Evolutionary conservation across 2,888 invertebrate species (phyloP).

Genomic region (Urechis unicinctus): DNA sequence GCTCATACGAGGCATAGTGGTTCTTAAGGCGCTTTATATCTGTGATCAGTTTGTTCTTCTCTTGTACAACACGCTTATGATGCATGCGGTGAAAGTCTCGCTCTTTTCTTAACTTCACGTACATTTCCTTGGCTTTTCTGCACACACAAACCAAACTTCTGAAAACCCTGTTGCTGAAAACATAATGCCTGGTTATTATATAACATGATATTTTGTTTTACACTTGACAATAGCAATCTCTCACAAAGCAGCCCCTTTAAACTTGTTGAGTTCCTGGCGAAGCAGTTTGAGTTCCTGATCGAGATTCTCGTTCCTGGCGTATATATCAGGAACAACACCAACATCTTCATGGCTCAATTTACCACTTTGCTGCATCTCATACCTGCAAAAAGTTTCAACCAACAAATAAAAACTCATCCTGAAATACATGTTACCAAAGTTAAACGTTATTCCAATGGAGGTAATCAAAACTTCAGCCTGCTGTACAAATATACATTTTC

Average conservation of each 20-base stretch:
- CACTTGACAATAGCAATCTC: too few species aligned
- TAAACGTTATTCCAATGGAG: too few species aligned
- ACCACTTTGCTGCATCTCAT: constrained; percentile 47
- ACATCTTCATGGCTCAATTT: constrained; percentile 38
- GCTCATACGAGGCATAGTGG: constrained; percentile 48
- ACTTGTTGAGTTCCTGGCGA: constrained; percentile 41
- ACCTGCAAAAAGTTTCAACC: constrained; percentile 28
- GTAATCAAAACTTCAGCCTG: too few species aligned
- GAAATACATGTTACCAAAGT: too few species aligned
- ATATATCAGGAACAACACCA: constrained; percentile 46
- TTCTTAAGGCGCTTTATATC: constrained; percentile 48
- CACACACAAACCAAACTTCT: background rate
- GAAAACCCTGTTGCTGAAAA: too few species aligned
- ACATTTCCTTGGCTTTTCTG: constrained; percentile 49
- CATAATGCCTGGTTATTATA: too few species aligned
- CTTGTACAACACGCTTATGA: constrained; percentile 50
- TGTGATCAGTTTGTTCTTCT: constrained; percentile 48
- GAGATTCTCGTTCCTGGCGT: constrained; percentile 41
- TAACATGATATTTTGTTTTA: too few species aligned
- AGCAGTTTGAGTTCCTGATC: constrained; percentile 44
- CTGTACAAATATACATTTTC: too few species aligned
- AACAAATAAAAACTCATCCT: too few species aligned
- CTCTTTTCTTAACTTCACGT: constrained; percentile 49
- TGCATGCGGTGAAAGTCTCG: constrained; percentile 51
- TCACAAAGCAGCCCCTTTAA: constrained; percentile 46